These are phyloP conservation scores for Drosophila demipolita DNA, from an alignment of 2,888 invertebrate genomes.

Conservation along the genomic window DNA sequence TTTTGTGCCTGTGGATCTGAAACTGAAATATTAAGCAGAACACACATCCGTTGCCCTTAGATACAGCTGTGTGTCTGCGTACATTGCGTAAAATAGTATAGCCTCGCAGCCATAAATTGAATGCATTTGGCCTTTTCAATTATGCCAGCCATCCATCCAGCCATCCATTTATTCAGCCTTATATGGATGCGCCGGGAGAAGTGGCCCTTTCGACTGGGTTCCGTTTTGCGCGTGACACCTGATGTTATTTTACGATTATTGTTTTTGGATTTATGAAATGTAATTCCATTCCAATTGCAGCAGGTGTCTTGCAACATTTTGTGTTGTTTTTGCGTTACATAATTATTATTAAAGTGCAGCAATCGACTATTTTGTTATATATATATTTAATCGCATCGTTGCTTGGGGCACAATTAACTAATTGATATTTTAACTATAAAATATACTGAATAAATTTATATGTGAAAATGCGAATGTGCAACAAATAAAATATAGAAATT, in stretches of 20 bases:
- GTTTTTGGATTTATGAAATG: slow-evolving; percentile 79
- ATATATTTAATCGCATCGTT: slow-evolving; percentile 48
- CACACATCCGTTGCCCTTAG: background rate
- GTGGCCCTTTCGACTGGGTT: slow-evolving; percentile 27
- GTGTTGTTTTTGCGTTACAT: slow-evolving; percentile 15
- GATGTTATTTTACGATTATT: slow-evolving; percentile 80
- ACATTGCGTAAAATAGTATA: background rate
- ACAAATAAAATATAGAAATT: background rate
- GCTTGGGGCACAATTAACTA: slow-evolving; percentile 44
- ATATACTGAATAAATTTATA: background rate
- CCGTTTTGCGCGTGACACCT: slow-evolving; percentile 76
- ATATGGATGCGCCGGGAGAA: background rate
- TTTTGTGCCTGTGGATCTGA: background rate
- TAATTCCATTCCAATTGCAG: slow-evolving; percentile 68
- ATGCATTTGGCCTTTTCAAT: slow-evolving; percentile 2
- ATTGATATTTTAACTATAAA: slow-evolving; percentile 30
- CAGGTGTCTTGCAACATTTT: slow-evolving; percentile 32
- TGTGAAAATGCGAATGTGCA: slow-evolving; percentile 6
- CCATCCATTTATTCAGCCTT: slow-evolving; percentile 2
- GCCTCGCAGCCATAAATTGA: slow-evolving; percentile 32
- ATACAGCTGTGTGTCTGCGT: background rate
- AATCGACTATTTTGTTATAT: slow-evolving; percentile 57
- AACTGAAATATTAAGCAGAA: background rate
- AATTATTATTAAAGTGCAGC: slow-evolving; percentile 51
- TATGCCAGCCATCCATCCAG: slow-evolving; percentile 1